phyloP scores from a whole-genome alignment of 2,797 vertebrate species.

The Balearica regulorum region DNA sequence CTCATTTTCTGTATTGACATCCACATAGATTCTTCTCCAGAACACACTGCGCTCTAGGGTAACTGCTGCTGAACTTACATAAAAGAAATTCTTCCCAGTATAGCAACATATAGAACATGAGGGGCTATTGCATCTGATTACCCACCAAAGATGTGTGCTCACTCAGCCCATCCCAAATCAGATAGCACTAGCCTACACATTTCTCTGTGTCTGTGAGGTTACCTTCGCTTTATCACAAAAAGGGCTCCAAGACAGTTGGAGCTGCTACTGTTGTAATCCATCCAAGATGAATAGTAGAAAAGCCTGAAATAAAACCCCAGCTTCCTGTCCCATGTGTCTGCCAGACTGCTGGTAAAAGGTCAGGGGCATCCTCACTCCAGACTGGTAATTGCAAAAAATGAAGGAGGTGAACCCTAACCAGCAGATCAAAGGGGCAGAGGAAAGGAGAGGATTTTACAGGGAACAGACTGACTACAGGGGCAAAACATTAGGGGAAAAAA shows the following conservation, averaged over 20 bases:
- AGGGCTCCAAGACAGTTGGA: conserved; percentile 50
- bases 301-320: conserved; percentile 58
- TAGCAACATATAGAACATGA: not conserved
- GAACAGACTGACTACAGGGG: conserved; percentile 14
- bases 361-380: conserved; percentile 68
- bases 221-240: conserved; percentile 29
- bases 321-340: conserved; percentile 76
- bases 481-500: not conserved
- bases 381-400: conserved; percentile 72
- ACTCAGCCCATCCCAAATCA: not conserved
- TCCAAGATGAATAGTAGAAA: conserved; percentile 65
- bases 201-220: conserved; percentile 14
- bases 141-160: not conserved
- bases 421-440: conserved; percentile 68
- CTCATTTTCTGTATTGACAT: not conserved
- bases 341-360: conserved; percentile 72
- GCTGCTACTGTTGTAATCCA: conserved; percentile 73
- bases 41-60: not conserved
- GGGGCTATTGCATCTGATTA: not conserved
- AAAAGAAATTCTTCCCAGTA: conserved; percentile 20
- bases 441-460: conserved; percentile 30
- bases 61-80: not conserved
- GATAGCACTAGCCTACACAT: not conserved
- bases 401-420: conserved; percentile 66
- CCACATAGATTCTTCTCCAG: not conserved